phyloP scores from a whole-genome alignment of 2,113 vertebrate genomes.

The Cheirogaleus medius region DNA sequence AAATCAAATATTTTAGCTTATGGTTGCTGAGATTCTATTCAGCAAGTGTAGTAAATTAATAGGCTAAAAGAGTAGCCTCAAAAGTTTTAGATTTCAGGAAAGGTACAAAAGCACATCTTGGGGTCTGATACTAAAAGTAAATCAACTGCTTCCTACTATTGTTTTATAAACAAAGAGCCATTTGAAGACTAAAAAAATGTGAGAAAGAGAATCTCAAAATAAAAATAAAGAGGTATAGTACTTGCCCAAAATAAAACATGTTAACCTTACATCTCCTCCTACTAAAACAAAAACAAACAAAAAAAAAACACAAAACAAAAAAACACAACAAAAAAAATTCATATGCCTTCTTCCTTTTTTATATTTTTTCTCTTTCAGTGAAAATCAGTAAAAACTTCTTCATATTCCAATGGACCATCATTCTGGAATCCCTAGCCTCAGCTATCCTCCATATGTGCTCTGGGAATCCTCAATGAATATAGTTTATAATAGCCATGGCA shows the following conservation, averaged over 20 bases:
- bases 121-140: background rate
- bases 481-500: background rate
- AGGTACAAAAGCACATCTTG: background rate
- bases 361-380: background rate
- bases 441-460: background rate
- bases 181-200: conserved; percentile 12
- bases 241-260: background rate
- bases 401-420: background rate
- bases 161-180: background rate
- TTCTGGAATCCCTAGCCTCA: background rate
- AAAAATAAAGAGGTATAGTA: background rate
- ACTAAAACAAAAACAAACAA: too few relatives aligned
- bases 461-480: background rate
- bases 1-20: background rate
- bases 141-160: background rate
- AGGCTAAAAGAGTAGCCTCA: background rate
- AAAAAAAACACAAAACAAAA: too few relatives aligned
- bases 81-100: background rate
- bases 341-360: background rate
- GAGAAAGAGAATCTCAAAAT: background rate
- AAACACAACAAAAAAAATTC: too few relatives aligned
- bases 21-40: background rate
- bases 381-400: background rate
- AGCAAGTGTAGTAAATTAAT: background rate
- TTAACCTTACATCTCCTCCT: background rate